Conservation (phyloP, 2,797 vertebrate genomes). For the Dermochelys coriacea region DNA sequence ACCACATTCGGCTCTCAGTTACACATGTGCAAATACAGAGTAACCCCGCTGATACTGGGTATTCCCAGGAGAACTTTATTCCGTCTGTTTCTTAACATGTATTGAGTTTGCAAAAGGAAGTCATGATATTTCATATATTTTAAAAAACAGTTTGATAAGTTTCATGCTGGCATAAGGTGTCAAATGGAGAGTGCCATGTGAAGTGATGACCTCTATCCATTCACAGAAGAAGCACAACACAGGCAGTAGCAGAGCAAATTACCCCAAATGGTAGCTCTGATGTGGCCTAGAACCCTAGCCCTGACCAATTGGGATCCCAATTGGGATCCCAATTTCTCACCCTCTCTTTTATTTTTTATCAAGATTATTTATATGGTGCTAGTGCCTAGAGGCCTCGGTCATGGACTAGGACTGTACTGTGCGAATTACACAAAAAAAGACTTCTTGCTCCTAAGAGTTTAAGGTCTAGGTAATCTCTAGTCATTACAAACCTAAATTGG, state of each 20-base stretch:
- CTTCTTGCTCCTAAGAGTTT: not conserved
- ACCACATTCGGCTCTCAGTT: not conserved
- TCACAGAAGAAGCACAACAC: too few relatives aligned
- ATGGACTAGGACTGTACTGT: not conserved
- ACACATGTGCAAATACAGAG: not conserved
- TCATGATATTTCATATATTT: not conserved
- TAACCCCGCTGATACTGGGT: not conserved
- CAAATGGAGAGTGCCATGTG: too few relatives aligned
- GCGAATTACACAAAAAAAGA: not conserved
- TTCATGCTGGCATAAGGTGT: too few relatives aligned
- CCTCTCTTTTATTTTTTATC: not conserved
- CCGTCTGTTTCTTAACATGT: constrained; percentile 1
- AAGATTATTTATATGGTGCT: not conserved
- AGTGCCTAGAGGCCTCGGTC: not conserved
- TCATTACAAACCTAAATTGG: not conserved
- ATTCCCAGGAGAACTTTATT: not conserved
- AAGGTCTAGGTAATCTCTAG: not conserved
- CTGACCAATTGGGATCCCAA: not conserved
- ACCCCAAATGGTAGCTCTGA: not conserved
- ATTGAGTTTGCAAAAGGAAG: not conserved
- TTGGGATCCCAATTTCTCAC: not conserved
- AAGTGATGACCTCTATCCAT: too few relatives aligned
- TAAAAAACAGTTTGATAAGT: too few relatives aligned
- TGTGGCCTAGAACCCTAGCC: not conserved
- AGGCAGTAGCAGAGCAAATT: too few relatives aligned